phyloP scores from a whole-genome alignment of 2,797 vertebrate genomes.

The Steatocranus sp. region DNA sequence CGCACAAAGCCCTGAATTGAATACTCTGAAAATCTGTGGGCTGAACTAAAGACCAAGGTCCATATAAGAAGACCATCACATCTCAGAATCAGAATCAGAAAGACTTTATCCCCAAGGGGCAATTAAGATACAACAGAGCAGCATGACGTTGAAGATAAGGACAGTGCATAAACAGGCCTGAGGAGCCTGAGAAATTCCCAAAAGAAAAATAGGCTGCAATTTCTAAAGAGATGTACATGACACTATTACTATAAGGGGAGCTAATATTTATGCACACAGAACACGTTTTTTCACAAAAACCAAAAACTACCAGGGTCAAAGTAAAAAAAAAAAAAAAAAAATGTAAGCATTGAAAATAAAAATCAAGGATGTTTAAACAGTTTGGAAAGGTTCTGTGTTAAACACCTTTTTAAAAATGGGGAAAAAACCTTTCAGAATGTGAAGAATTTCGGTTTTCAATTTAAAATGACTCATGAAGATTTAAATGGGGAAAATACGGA shows the following conservation, averaged over 20 bases:
- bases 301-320: background rate
- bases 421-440: background rate
- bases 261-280: background rate
- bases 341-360: background rate
- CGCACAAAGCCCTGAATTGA: background rate
- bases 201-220: background rate
- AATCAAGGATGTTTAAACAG: background rate
- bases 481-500: background rate
- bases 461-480: background rate
- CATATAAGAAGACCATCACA: background rate
- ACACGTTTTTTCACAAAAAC: background rate
- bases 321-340: background rate
- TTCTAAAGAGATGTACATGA: background rate
- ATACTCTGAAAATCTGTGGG: background rate
- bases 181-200: background rate
- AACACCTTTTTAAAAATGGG: background rate
- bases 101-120: background rate
- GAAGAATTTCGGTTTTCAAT: background rate
- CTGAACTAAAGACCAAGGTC: background rate
- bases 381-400: background rate
- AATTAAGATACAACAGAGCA: background rate
- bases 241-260: background rate
- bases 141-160: background rate
- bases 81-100: background rate
- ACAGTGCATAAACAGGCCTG: background rate